Base-by-base conservation (phyloP, 2,797 vertebrate species). In the Danio aesculapii region DNA sequence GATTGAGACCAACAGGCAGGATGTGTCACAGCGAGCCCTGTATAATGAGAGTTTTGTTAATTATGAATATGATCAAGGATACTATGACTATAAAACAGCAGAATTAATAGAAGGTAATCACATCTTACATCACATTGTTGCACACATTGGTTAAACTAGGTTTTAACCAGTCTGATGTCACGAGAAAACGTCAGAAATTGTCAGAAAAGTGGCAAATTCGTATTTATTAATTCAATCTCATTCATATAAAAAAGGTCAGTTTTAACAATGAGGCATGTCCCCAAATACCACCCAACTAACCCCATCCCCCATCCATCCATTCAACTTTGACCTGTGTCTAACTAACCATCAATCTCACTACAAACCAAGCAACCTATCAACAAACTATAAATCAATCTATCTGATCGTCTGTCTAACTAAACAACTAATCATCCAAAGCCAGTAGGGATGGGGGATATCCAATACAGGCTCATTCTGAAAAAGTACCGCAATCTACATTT, bases 61-160 rank as follows among this genome's bases (percentile, higher is more conserved):
- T 88, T 70, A 85, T 84, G 84, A 86, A 85, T 76, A 68, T 88
- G 74, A 91, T 92, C 87, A 92, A 87, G 77, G 87, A 91, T 91
- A 85, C 89, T 57, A 52, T 77, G 73, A 55, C 49, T 63, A 66
- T 41, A 74, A 77, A 71, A 47, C 11, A 21, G 79, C 11, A 67
- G 57, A 70, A 83, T 75, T 64, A 5, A 72, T 47, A 72, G 47
- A 8, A 17, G 17, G 1, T 52, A 49, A 55, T 55, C 69, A 62
- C 67, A 72, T 49, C 6, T 39, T 72, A 49, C 52, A 52, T 53
- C 52, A 44, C 78, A 70, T 57, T 63, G 41, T 47, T 55, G 13
- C 10, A 68, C 46, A 78, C 6, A 6, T 1, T 8, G 14, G 39
- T 30, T 30, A 12, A 46, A 66, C 9, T 63, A 39, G 63, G 13